These are phyloP conservation scores for Girardinichthys multiradiatus DNA, from an alignment of 2,113 vertebrate species.

Conservation along the genomic window DNA sequence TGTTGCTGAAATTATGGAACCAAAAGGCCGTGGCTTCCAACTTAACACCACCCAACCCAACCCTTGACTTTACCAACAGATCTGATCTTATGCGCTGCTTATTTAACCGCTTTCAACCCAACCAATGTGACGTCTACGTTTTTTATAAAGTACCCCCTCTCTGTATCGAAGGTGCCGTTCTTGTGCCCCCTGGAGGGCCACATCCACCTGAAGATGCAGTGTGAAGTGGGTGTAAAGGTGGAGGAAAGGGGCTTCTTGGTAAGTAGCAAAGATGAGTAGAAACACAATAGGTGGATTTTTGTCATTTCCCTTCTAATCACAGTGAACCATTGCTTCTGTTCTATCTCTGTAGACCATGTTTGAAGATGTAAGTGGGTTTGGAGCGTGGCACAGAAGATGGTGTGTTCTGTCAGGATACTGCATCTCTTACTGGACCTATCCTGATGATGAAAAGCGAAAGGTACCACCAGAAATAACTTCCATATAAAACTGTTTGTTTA, in stretches of 20 bases:
- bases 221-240: constrained; percentile 87
- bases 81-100: no score
- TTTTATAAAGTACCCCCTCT: background rate
- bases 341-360: constrained; percentile 89
- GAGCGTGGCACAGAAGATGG: constrained; percentile 97
- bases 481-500: no score
- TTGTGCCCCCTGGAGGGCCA: constrained; percentile 94
- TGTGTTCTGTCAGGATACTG: constrained; percentile 93
- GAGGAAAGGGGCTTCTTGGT: constrained; percentile 95
- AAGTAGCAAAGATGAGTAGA: constrained; percentile 57
- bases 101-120: no score
- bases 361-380: constrained; percentile 97
- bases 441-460: constrained; percentile 95
- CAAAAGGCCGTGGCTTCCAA: no score
- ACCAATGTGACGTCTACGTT: no score
- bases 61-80: no score
- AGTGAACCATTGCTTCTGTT: background rate
- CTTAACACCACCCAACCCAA: no score
- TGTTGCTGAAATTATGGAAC: no score
- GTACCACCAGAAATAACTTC: constrained; percentile 61
- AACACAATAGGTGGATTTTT: no score
- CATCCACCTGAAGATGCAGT: constrained; percentile 91
- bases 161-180: constrained; percentile 86
- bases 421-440: constrained; percentile 98
- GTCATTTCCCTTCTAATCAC: no score